phyloP scores from a whole-genome alignment of 2,797 vertebrate species.

The Sylvia borin region DNA sequence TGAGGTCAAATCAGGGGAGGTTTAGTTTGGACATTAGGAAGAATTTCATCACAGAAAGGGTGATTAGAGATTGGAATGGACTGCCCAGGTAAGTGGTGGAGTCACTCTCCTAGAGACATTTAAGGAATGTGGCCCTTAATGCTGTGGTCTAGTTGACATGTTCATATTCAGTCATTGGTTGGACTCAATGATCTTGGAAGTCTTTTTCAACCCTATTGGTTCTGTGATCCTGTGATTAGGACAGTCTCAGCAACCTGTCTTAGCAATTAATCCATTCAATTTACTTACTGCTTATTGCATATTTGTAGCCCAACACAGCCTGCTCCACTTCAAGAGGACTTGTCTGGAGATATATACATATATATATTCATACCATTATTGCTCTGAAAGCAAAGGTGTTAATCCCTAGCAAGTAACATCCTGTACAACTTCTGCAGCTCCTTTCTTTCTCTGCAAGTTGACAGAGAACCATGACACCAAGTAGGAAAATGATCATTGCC shows the following conservation, averaged over 20 bases:
- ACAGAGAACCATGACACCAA: background rate
- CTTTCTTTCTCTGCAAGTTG: background rate
- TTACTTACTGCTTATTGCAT: background rate
- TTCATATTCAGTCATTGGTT: background rate
- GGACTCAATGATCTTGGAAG: background rate
- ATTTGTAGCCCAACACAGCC: background rate
- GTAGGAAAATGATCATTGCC: background rate
- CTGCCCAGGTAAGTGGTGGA: background rate
- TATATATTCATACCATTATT: background rate
- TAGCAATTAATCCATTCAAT: background rate
- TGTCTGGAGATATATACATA: background rate
- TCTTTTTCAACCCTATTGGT: background rate
- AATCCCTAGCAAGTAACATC: background rate
- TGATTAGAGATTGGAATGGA: background rate
- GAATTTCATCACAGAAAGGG: background rate
- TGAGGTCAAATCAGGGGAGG: background rate
- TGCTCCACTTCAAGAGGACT: background rate
- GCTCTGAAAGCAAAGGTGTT: background rate
- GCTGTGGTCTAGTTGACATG: background rate
- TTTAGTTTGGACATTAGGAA: background rate
- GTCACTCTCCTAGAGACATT: background rate
- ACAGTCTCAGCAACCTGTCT: background rate
- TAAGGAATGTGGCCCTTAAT: background rate
- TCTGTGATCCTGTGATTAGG: background rate
- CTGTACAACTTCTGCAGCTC: background rate